Conservation (phyloP, 2,888 invertebrate species). For the Drosophila kambysellisi region DNA sequence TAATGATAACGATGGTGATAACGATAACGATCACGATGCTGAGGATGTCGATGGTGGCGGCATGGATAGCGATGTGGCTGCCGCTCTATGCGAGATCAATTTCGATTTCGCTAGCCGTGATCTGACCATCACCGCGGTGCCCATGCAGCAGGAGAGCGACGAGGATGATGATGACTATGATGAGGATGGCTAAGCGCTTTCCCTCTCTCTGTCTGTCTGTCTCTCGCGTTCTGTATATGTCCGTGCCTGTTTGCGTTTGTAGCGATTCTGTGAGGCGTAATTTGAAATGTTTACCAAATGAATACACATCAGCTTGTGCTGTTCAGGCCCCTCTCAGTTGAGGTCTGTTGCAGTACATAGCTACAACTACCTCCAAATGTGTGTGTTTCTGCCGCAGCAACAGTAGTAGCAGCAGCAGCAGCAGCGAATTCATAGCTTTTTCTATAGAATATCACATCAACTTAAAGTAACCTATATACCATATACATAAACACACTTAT, state of each 20-base stretch:
- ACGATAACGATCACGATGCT: slow-evolving; percentile 38
- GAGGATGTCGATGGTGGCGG: slow-evolving; percentile 49
- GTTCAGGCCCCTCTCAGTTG: slow-evolving; percentile 13
- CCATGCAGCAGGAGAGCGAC: slow-evolving; percentile 79
- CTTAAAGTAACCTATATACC: slow-evolving; percentile 20
- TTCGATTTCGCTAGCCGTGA: slow-evolving; percentile 81
- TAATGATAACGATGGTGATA: slow-evolving; percentile 35
- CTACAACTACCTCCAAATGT: slow-evolving; percentile 70
- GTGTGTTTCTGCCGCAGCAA: slow-evolving; percentile 30
- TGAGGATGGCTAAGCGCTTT: slow-evolving; percentile 67
- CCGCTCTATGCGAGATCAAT: slow-evolving; percentile 66
- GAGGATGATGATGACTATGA: slow-evolving; percentile 83
- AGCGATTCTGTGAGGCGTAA: slow-evolving; percentile 66
- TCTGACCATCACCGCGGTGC: slow-evolving; percentile 81
- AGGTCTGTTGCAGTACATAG: slow-evolving; percentile 38
- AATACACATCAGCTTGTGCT: slow-evolving; percentile 65
- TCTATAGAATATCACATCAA: slow-evolving; percentile 28
- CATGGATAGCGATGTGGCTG: slow-evolving; percentile 67
- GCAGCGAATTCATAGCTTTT: slow-evolving; percentile 53
- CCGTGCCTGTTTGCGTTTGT: slow-evolving; percentile 18
- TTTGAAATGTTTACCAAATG: slow-evolving; percentile 78
- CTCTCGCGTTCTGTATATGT: slow-evolving; percentile 4
- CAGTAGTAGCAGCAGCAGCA: slow-evolving; percentile 14
- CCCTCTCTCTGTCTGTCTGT: neutral
- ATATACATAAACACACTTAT: slow-evolving; percentile 12